A percentile compares a stretch with the other conserved stretches of the same genome.
Conservation (phyloP, 2,888 invertebrate genomes). For the Torymus auratus region DNA sequence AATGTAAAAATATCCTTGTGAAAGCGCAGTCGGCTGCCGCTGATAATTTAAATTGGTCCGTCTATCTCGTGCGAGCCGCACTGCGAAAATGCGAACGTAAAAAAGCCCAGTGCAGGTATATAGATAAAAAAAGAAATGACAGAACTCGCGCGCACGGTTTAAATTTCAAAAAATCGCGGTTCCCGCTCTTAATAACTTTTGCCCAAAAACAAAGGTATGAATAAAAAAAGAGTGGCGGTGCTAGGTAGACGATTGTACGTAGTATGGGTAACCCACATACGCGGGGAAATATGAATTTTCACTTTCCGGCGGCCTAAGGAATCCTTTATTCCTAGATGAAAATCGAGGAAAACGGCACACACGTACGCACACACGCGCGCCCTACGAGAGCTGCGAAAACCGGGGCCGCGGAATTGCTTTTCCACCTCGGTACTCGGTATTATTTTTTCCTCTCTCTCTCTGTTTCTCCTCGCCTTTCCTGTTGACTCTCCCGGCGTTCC, state of each 20-base stretch:
- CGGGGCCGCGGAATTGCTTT: slow-evolving; percentile 66
- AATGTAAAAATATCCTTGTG: too few species aligned
- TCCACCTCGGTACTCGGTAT: slow-evolving; percentile 63
- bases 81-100: too few species aligned
- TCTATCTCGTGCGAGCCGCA: not conserved
- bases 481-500: slow-evolving; percentile 61
- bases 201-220: too few species aligned
- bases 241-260: not conserved
- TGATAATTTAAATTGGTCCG: slow-evolving; percentile 36
- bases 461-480: slow-evolving; percentile 48
- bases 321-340: slow-evolving; percentile 27
- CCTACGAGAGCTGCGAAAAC: slow-evolving; percentile 29
- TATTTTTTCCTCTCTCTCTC: slow-evolving; percentile 64
- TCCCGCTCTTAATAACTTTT: too few species aligned
- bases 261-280: too few species aligned
- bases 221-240: too few species aligned
- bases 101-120: not conserved
- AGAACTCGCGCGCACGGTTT: too few species aligned
- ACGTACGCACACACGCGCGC: not conserved
- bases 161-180: too few species aligned
- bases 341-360: slow-evolving; percentile 42
- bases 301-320: slow-evolving; percentile 7
- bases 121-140: not conserved
- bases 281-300: slow-evolving; percentile 5
- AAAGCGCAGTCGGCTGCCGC: not conserved